Conservation (phyloP, 2,888 invertebrate genomes). For the Luffia ferchaultella region DNA sequence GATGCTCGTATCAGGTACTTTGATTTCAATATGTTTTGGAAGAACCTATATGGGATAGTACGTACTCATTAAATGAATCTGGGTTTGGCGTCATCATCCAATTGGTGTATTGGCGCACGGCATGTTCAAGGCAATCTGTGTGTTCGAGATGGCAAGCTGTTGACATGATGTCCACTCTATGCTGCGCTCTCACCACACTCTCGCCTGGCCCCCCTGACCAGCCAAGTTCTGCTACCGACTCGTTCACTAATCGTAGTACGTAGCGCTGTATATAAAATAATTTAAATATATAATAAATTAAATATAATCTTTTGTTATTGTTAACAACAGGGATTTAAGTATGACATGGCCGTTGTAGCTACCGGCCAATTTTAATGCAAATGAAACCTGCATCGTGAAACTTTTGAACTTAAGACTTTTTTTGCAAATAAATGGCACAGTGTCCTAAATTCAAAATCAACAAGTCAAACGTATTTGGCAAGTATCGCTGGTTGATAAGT, state of each 20-base stretch:
- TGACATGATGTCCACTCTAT: conserved; percentile 73
- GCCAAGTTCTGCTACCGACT: conserved; percentile 74
- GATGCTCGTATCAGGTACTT: too few relatives aligned
- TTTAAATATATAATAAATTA: neutral
- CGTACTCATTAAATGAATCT: conserved; percentile 78
- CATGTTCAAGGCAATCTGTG: conserved; percentile 76
- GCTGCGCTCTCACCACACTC: conserved; percentile 74
- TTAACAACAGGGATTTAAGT: neutral
- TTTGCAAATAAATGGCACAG: too few relatives aligned
- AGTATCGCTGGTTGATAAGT: too few relatives aligned
- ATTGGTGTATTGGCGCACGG: conserved; percentile 74
- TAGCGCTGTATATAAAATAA: conserved; percentile 62
- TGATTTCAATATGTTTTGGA: too few relatives aligned
- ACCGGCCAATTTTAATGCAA: too few relatives aligned
- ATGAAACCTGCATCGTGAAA: too few relatives aligned
- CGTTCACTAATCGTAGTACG: conserved; percentile 69
- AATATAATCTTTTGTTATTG: neutral
- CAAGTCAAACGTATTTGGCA: too few relatives aligned
- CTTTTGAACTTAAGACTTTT: too few relatives aligned
- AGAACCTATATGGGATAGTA: too few relatives aligned
- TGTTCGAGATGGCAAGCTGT: conserved; percentile 82
- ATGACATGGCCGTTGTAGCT: too few relatives aligned
- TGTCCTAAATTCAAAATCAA: too few relatives aligned
- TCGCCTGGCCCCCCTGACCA: conserved; percentile 71
- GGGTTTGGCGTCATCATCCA: conserved; percentile 80